These are phyloP conservation scores for Numenius phaeopus DNA, from an alignment of 2,797 vertebrate genomes.

Conservation along the genomic window DNA sequence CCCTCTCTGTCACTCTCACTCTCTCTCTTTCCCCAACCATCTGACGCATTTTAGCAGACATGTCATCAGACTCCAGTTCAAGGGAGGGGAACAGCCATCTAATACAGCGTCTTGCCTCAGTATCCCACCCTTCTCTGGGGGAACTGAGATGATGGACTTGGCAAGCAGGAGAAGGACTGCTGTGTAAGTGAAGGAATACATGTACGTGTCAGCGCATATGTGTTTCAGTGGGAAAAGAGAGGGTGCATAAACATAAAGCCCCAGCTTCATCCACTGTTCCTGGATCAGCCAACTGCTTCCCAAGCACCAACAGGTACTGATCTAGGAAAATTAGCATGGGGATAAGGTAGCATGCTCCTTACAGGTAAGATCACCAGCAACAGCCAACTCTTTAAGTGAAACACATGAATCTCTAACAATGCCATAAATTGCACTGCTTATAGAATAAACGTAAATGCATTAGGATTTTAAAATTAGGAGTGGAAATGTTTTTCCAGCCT, in stretches of 20 bases:
- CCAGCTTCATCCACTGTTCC: not conserved
- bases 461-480: not conserved
- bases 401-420: not conserved
- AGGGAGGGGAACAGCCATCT: not conserved
- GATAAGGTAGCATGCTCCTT: not conserved
- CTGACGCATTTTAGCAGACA: slow-evolving; percentile 26
- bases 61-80: slow-evolving; percentile 39
- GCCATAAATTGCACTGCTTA: fast-evolving
- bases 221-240: not conserved
- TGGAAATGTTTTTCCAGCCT: not conserved
- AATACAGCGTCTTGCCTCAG: not conserved
- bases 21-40: not conserved
- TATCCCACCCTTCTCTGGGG: slow-evolving; percentile 35
- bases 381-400: not conserved
- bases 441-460: not conserved
- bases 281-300: not conserved
- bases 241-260: not conserved
- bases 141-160: not conserved
- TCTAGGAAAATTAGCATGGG: not conserved
- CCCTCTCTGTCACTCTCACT: not conserved
- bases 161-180: not conserved
- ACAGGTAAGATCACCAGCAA: not conserved
- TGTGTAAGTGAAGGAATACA: not conserved
- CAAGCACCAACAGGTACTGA: not conserved
- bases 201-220: fast-evolving